phyloP scores from a whole-genome alignment of 2,113 vertebrate species.

The Todiramphus saurophagus region DNA sequence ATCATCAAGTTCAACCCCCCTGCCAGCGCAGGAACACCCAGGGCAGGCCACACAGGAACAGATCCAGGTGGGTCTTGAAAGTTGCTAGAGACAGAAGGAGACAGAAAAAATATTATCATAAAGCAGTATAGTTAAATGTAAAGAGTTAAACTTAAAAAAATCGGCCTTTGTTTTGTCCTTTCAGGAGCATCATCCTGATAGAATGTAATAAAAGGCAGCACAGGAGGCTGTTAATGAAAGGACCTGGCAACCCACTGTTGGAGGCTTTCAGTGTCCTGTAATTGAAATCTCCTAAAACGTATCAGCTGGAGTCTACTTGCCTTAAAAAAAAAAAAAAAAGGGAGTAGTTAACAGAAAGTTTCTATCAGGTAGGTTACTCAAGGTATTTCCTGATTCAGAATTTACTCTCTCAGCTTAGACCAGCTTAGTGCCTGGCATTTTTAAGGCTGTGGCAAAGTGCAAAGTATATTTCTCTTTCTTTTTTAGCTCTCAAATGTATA shows the following conservation, averaged over 20 bases:
- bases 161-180: background rate
- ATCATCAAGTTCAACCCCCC: no score
- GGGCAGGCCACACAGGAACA: no score
- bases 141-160: background rate
- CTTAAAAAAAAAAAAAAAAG: background rate
- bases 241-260: background rate
- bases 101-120: background rate
- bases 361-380: background rate
- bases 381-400: background rate
- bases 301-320: background rate
- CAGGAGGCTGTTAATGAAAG: background rate
- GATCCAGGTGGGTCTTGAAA: no score
- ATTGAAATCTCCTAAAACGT: background rate
- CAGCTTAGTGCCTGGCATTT: background rate
- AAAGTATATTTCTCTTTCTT: background rate
- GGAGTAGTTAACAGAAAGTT: background rate
- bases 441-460: background rate
- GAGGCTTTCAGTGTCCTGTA: background rate
- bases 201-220: background rate
- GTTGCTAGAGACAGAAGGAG: background rate
- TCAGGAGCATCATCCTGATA: background rate
- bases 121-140: background rate
- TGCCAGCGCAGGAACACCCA: no score
- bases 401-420: background rate
- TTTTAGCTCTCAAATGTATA: no score